phyloP scores from a whole-genome alignment of 2,797 vertebrate genomes.

The Otus scops region DNA sequence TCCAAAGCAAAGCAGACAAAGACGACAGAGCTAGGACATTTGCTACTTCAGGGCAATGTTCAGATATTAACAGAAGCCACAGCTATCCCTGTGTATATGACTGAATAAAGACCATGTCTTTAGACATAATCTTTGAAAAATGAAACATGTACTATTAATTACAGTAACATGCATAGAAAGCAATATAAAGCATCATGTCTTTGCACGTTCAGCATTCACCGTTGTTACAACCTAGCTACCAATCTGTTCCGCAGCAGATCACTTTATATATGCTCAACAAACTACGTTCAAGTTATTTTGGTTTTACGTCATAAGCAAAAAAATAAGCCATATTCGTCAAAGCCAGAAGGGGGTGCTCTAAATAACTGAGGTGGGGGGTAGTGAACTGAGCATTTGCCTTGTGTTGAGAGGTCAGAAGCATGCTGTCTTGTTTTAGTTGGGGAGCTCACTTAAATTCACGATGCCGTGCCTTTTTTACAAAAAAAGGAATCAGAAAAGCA shows the following conservation, averaged over 20 bases:
- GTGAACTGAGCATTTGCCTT: neutral
- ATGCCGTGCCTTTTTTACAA: neutral
- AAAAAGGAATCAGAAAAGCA: neutral
- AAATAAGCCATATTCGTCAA: neutral
- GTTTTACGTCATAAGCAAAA: neutral
- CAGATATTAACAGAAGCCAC: neutral
- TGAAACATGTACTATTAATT: neutral
- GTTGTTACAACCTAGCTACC: neutral
- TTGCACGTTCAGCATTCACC: neutral
- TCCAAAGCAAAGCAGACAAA: neutral
- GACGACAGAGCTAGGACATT: neutral
- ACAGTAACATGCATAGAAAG: neutral
- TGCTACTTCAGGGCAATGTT: neutral
- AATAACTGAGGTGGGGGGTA: neutral
- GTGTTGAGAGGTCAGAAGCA: neutral
- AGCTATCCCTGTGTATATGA: neutral
- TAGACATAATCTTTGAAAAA: neutral
- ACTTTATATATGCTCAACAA: neutral
- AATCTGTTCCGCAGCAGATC: neutral
- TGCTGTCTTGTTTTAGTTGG: neutral
- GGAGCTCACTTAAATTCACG: neutral
- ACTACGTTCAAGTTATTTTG: neutral
- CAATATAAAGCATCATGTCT: neutral
- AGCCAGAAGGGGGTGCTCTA: conserved; percentile 57
- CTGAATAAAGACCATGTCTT: neutral